Conservation (phyloP, 2,113 vertebrate genomes). For the Eclectus roratus region DNA sequence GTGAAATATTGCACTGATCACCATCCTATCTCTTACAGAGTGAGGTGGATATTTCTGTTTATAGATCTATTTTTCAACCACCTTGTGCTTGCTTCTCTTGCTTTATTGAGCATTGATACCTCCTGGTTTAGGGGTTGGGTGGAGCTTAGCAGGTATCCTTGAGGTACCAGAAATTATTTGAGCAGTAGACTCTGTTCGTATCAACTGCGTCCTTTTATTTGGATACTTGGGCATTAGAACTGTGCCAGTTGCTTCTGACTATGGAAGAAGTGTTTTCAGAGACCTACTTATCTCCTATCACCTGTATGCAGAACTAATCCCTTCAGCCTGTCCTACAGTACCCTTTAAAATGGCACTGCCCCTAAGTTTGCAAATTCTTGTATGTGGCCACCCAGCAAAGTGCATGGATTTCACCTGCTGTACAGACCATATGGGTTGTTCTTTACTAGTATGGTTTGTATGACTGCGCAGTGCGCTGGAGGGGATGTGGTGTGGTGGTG, state of each 20-base stretch:
- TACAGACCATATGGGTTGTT: not conserved
- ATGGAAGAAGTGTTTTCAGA: not conserved
- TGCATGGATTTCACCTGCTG: not conserved
- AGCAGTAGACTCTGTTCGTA: not conserved
- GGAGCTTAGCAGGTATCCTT: not conserved
- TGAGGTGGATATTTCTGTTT: not conserved
- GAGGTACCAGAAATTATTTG: not conserved
- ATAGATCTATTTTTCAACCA: not conserved
- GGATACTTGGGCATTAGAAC: not conserved
- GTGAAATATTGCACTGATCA: not conserved
- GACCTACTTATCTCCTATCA: not conserved
- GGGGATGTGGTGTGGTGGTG: not conserved
- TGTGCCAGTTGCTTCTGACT: not conserved
- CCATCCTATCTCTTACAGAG: not conserved
- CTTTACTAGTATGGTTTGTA: not conserved
- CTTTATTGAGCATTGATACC: not conserved
- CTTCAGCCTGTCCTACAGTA: not conserved
- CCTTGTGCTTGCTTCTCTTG: not conserved
- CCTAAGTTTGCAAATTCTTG: not conserved
- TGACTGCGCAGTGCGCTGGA: not conserved
- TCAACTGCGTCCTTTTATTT: not conserved
- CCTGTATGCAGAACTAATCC: not conserved
- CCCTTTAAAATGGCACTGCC: not conserved
- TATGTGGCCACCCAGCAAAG: not conserved
- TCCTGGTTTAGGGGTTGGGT: not conserved